Evolutionary conservation across 2,888 invertebrate species (phyloP).

Genomic region (Acleris emargana): DNA sequence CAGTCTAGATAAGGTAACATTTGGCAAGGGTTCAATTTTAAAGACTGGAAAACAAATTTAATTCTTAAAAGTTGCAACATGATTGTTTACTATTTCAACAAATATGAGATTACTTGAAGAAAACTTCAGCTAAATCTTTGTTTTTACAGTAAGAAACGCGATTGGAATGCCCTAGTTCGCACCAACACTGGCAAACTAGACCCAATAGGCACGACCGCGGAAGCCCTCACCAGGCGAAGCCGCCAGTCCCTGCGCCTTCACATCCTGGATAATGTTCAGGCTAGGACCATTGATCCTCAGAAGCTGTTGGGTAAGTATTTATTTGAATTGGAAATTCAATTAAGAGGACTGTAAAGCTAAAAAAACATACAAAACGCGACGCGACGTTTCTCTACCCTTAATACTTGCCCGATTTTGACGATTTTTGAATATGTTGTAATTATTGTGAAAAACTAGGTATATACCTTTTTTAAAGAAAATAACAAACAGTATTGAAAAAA

Average conservation of each 20-base stretch:
- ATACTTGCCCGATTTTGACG: too few species aligned
- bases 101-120: too few species aligned
- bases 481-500: too few species aligned
- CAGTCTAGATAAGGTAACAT: background rate
- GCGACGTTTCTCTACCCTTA: too few species aligned
- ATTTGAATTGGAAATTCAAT: too few species aligned
- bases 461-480: too few species aligned
- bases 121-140: background rate
- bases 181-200: slow-evolving; percentile 87
- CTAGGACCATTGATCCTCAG: slow-evolving; percentile 88
- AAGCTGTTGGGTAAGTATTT: slow-evolving; percentile 85
- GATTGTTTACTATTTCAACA: too few species aligned
- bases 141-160: slow-evolving; percentile 84
- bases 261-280: slow-evolving; percentile 86
- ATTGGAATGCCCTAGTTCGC: slow-evolving; percentile 93
- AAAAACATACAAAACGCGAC: too few species aligned
- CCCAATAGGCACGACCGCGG: slow-evolving; percentile 91
- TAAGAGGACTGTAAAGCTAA: too few species aligned
- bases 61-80: too few species aligned
- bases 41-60: background rate
- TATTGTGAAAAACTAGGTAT: too few species aligned
- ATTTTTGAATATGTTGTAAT: too few species aligned
- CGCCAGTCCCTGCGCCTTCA: slow-evolving; percentile 89
- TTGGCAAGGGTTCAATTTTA: slow-evolving; percentile 13
- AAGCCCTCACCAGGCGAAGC: slow-evolving; percentile 85